These are phyloP conservation scores for Drosophila bipectinata DNA, from an alignment of 1,140 invertebrate species.

Conservation along the genomic window DNA sequence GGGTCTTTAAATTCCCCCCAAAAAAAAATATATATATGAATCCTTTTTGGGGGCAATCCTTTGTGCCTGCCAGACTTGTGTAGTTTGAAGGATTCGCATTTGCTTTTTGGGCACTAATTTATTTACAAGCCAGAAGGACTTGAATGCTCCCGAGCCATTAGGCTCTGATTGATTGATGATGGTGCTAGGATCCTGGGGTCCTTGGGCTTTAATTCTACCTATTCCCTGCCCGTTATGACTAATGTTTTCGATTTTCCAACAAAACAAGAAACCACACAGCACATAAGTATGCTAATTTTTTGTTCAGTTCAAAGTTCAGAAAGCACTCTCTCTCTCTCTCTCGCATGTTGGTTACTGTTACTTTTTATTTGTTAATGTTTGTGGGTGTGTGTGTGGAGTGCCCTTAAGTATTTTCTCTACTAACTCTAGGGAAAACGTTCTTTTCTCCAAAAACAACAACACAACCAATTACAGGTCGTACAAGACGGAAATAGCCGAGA, in stretches of 20 bases:
- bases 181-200: conserved; percentile 10
- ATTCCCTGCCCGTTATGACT: no score
- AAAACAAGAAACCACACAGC: no score
- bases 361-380: not conserved
- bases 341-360: not conserved
- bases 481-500: conserved; percentile 91
- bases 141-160: conserved; percentile 47
- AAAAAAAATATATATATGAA: no score
- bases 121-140: conserved; percentile 65
- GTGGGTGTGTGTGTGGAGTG: not conserved
- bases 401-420: conserved; percentile 1
- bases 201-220: not conserved
- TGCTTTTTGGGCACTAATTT: conserved; percentile 67
- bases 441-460: not conserved
- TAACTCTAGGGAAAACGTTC: conserved; percentile 18
- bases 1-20: not conserved
- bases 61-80: no score
- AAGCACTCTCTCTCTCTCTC: no score
- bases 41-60: not conserved
- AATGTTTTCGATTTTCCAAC: no score
- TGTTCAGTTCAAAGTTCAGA: not conserved
- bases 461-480: conserved; percentile 84
- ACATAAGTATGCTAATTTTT: conserved; percentile 1
- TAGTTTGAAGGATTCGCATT: conserved; percentile 25
- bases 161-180: conserved; percentile 75